phyloP scores from a whole-genome alignment of 2,113 vertebrate genomes.

The Machaerirhynchus nigripectus region DNA sequence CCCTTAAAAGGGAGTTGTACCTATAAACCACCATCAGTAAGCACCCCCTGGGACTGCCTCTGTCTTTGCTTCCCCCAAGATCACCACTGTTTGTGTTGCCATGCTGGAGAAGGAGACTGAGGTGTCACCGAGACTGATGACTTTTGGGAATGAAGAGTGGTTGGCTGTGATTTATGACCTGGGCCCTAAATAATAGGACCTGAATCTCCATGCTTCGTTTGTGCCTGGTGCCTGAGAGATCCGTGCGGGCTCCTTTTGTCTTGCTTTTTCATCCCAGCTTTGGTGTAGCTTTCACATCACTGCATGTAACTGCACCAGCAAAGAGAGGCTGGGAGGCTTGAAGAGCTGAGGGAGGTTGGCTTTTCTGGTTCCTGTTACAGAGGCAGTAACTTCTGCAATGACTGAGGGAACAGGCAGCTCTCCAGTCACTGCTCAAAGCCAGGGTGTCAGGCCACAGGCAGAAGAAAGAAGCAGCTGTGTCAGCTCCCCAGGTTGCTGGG shows the following conservation, averaged over 20 bases:
- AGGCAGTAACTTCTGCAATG: background rate
- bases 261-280: background rate
- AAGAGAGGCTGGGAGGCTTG: background rate
- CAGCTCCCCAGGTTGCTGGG: background rate
- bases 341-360: background rate
- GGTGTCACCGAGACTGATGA: background rate
- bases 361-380: background rate
- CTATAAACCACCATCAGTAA: background rate
- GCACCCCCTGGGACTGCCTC: background rate
- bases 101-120: background rate
- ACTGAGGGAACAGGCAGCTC: background rate
- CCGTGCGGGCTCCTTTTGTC: background rate
- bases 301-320: background rate
- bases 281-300: background rate
- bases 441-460: background rate
- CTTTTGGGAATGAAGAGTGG: background rate
- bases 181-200: background rate
- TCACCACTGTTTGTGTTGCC: background rate
- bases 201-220: background rate
- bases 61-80: background rate
- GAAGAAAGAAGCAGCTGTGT: background rate
- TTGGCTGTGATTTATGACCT: background rate
- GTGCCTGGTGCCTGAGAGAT: background rate
- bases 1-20: background rate
- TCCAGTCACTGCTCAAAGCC: background rate